Base-by-base conservation (phyloP, 1,140 invertebrate genomes). In the Drosophila lacertosa region DNA sequence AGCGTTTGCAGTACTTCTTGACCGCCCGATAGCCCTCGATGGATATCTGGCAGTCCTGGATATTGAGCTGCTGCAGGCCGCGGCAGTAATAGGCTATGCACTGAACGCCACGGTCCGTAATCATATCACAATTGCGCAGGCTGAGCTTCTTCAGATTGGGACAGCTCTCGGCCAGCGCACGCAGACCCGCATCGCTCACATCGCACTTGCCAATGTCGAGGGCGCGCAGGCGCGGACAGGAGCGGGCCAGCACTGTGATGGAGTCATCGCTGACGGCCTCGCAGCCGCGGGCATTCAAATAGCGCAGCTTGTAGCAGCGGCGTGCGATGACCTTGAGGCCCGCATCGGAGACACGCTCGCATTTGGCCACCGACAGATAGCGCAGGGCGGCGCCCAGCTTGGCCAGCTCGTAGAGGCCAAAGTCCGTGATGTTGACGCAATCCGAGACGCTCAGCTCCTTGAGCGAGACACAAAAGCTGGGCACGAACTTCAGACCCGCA, bases 151-250 rank as follows among this genome's bases (percentile, higher is more conserved):
- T 97, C 24, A 98, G 92, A 88, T 98, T 97, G 0, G 96, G 96
- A 92, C 97, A 98, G 75, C 96, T 95, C 73, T 97, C 95, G 1
- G 97, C 97, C 0, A 98, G 92, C 1, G 96, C 95, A 74, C 96
- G 93, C 10, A 98, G 93, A 0, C 97, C 97, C 1, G 95, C 94
- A 91, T 98, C 97, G 32, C 96, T 97, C 0, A 98, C 95, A 91
- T 98, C 97, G 92, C 97, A 98, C 89, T 98, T 98, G 5, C 97
- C 97, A 37, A 98, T 94, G 86, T 98, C 97, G 0, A 98, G 91
- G 0, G 97, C 97, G 24, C 97, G 92, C 24, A 98, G 92, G 44
- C 97, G 92, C 0, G 96, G 95, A 90, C 97, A 98, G 11, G 95
- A 96, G 40, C 95, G 93, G 0, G 97, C 96, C 33, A 98, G 91